Evolutionary conservation across 2,888 invertebrate species (phyloP).

Genomic region (Tipula unca): DNA sequence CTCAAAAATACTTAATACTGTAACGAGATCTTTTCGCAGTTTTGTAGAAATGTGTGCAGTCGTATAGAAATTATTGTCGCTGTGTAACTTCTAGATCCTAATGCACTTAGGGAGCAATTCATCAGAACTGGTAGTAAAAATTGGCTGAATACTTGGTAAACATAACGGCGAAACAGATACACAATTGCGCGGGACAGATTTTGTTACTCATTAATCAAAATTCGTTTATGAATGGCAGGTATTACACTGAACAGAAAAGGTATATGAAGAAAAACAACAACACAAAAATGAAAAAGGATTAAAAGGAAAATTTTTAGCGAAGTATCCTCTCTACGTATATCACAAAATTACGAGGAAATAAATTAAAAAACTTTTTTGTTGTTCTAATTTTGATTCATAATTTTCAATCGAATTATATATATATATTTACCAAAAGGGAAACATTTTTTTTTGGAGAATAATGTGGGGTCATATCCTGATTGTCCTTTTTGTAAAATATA

Average conservation of each 20-base stretch:
- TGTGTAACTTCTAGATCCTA: too few species aligned
- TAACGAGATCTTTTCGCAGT: too few species aligned
- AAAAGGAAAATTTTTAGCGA: not conserved
- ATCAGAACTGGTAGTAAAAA: too few species aligned
- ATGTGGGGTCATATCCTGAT: not conserved
- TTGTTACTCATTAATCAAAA: not conserved
- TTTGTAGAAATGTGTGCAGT: too few species aligned
- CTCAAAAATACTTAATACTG: too few species aligned
- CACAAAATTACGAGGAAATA: not conserved
- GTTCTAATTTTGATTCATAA: not conserved
- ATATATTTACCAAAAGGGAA: not conserved
- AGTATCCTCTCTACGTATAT: not conserved
- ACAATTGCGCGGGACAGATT: too few species aligned
- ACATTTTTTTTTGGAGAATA: not conserved
- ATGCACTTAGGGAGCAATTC: too few species aligned
- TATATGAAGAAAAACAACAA: not conserved
- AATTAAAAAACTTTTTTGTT: not conserved
- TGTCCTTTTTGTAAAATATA: not conserved
- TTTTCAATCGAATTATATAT: not conserved
- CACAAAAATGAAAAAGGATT: not conserved
- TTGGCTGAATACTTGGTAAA: not conserved
- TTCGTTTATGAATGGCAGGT: not conserved
- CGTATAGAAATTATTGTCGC: too few species aligned
- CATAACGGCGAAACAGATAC: too few species aligned
- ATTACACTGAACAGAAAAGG: not conserved